Percentiles rank a stretch among this genome's conserved stretches.
These are phyloP conservation scores for Dexiosoma caninum DNA, from an alignment of 2,888 invertebrate genomes.

Conservation along the genomic window DNA sequence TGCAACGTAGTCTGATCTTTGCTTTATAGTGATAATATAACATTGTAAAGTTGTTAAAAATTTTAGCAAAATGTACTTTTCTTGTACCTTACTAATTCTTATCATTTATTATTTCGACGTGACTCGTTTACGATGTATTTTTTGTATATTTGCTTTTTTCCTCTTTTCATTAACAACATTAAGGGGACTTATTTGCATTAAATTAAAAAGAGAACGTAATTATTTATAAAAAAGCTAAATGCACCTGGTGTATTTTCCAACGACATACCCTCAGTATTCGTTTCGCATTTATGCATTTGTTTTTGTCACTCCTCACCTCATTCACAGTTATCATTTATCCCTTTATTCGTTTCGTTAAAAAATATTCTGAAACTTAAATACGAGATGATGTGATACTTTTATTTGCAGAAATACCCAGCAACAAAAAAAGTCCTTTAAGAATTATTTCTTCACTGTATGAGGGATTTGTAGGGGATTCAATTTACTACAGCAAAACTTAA, in stretches of 20 bases:
- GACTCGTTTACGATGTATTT: background rate
- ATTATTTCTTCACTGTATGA: background rate
- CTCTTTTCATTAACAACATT: conserved; percentile 44
- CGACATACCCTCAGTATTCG: background rate
- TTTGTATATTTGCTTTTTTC: background rate
- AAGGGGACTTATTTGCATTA: conserved; percentile 52
- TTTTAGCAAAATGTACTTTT: no score
- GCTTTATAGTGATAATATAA: no score
- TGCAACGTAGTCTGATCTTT: no score
- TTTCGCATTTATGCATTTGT: background rate
- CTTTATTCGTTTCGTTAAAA: conserved; percentile 2
- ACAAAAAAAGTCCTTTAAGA: background rate
- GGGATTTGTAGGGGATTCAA: background rate
- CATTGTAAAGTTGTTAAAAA: no score
- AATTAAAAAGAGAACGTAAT: conserved; percentile 29
- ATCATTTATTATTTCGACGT: conserved; percentile 3
- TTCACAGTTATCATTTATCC: background rate
- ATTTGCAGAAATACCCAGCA: background rate
- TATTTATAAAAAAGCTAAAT: conserved; percentile 28
- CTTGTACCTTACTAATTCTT: no score
- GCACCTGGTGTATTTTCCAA: conserved; percentile 22
- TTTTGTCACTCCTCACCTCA: background rate
- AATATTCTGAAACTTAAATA: background rate
- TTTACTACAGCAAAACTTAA: background rate
- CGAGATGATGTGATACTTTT: background rate